Conservation (phyloP, 2,797 vertebrate species). For the Lycodopsis pacificus region DNA sequence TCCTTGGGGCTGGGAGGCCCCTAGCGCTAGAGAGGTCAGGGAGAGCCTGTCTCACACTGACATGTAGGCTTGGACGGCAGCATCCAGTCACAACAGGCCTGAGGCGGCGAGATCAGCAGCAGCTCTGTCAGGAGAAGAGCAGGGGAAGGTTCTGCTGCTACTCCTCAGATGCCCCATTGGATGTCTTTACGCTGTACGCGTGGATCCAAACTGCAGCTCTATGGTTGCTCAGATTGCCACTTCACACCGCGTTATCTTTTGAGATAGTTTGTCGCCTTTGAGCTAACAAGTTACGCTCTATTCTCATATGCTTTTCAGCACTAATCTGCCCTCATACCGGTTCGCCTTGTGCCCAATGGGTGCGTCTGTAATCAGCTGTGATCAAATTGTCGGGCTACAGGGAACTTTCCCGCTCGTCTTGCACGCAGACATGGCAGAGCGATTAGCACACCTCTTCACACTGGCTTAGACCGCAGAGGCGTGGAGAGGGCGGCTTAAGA, state of each 20-base stretch:
- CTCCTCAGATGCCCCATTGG: constrained; percentile 51
- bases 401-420: constrained; percentile 41
- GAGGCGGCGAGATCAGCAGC: constrained; percentile 74
- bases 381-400: constrained; percentile 65
- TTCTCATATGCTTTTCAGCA: constrained; percentile 35
- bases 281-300: constrained; percentile 36
- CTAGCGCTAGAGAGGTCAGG: constrained; percentile 80
- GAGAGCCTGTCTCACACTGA: constrained; percentile 80
- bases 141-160: constrained; percentile 55
- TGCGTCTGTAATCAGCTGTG: constrained; percentile 69
- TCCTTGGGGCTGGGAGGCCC: constrained; percentile 76
- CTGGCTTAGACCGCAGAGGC: constrained; percentile 78
- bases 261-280: constrained; percentile 38
- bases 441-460: constrained; percentile 81
- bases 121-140: constrained; percentile 66
- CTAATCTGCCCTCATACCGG: constrained; percentile 62
- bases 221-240: constrained; percentile 16
- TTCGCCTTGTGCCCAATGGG: constrained; percentile 45
- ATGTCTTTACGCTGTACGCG: constrained; percentile 27
- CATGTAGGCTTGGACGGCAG: constrained; percentile 78
- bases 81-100: constrained; percentile 82
- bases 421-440: constrained; percentile 63
- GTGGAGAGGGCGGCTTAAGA: constrained; percentile 77
- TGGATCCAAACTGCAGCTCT: constrained; percentile 21
- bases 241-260: constrained; percentile 26